Evolutionary conservation across 2,113 vertebrate species (phyloP), one percentile per base, ranked within the genome.

Genomic region (Motacilla tschutschensis): DNA sequence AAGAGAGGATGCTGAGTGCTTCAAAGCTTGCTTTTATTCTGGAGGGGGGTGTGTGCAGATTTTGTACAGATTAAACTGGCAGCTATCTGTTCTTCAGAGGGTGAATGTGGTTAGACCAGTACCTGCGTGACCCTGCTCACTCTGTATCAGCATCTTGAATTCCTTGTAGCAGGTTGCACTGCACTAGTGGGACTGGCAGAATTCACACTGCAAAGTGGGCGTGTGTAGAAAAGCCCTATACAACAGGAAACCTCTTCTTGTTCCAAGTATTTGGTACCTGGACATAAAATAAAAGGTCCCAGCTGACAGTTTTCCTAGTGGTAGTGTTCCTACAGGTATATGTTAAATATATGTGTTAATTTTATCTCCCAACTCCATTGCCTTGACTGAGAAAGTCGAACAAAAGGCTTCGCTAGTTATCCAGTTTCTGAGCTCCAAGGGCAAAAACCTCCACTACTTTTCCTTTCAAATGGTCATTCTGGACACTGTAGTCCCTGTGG

Each of bases 181-280:
- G 50, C 26, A 2, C 8, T 14, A 1, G 17, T 31, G 48, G 48
- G 31, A 26, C 25, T 22, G 14, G 35, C 62, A 74, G 48, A 78
- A 63, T 26, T 66, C 54, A 69, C 66, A 17, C 70, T 44, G 40
- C 25, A 11, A 26, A 50, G 9, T 7, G 4, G 33, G 24, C 4
- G 0, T 2, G 13, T 16, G 17, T 20, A 44, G 66, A 33, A 38
- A 40, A 85, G 53, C 40, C 6, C 26, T 17, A 0, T 26, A 19
- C 9, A 48, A 28, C 33, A 73, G 69, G 18, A 35, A 9, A 22
- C 11, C 21, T 60, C n/a, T 80, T 60, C n/a, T 77, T 69, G 28
- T 78, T 60, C 44, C 47, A 38, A 54, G 12, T 41, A 7, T 80
- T 35, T 25, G 29, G 29, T 74, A 54, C 26, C 21, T 50, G 24